Evolutionary conservation across 1,140 invertebrate genomes (phyloP), one percentile per base, ranked within the genome.

Genomic region (Aethina tumida): DNA sequence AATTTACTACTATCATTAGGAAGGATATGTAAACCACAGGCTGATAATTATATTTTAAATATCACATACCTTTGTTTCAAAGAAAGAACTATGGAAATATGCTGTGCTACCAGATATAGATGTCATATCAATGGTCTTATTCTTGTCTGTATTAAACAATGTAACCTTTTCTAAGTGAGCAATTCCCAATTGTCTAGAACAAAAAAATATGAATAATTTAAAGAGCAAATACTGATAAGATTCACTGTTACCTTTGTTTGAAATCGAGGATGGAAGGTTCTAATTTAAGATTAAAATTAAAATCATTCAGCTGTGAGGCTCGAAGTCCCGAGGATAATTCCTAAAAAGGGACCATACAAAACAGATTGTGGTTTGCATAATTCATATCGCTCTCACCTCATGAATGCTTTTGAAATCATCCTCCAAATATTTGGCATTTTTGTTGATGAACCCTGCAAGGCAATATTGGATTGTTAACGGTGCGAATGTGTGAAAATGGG

Each of bases 31-130:
- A n/a, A n/a, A n/a, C n/a, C n/a, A n/a, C n/a, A n/a, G n/a, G n/a
- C n/a, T n/a, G n/a, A n/a, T n/a, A n/a, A n/a, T n/a, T n/a, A n/a
- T n/a, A n/a, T n/a, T n/a, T n/a, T n/a, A n/a, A n/a, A n/a, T n/a
- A n/a, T n/a, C 20, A 46, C 53, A 60, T 63, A 90, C 84, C 71
- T 88, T 89, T 56, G 88, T 79, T 64, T 88, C 78, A 69, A 91
- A 90, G 71, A 91, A 92, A 47, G 87, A 91, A 61, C 87, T 88
- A 65, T 91, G 85, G 70, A 92, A 92, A 67, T 88, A 81, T 39
- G 80, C 74, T 38, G 82, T 90, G 59, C 77, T 86, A 47, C 87
- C 87, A 29, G 85, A 87, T 62, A 93, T 87, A 28, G 86, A 86
- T 57, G 81, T 76, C 53, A 93, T 69, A 62, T 87, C 81, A 53